Conservation (phyloP, 2,797 vertebrate species). For the Lates japonicus region DNA sequence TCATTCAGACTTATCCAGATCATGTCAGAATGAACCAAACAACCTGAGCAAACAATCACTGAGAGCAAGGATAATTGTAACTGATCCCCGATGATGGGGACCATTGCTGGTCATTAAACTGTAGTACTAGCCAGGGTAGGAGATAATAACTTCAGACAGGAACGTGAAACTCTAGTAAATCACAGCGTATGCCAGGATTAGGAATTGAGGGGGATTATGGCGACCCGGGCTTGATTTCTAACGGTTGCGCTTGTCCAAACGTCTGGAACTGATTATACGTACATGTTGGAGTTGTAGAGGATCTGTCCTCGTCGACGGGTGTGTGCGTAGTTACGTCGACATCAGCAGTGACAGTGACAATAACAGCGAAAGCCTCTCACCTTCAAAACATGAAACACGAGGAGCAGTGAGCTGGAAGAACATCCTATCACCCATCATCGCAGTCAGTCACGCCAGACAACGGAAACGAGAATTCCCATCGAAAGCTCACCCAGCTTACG, state of each 20-base stretch:
- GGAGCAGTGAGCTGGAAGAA: constrained; percentile 57
- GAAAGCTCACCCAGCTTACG: constrained; percentile 1
- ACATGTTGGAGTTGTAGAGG: background rate
- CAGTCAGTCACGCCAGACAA: no score
- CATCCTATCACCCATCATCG: constrained; percentile 22
- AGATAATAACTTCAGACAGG: constrained; percentile 73
- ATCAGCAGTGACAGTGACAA: constrained; percentile 52
- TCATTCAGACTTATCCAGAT: no score
- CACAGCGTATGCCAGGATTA: constrained; percentile 62
- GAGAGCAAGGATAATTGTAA: constrained; percentile 77
- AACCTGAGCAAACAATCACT: no score
- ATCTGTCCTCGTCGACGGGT: constrained; percentile 22
- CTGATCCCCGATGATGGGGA: constrained; percentile 74
- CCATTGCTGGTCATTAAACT: constrained; percentile 75
- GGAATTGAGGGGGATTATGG: constrained; percentile 21
- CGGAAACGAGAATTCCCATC: constrained; percentile 22
- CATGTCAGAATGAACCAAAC: no score
- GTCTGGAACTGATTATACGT: constrained; percentile 8
- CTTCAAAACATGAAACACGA: constrained; percentile 30
- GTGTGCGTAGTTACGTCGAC: constrained; percentile 45
- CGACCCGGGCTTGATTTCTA: constrained; percentile 53
- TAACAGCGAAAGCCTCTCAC: constrained; percentile 1
- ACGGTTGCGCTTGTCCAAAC: constrained; percentile 38
- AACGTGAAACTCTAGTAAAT: constrained; percentile 71
- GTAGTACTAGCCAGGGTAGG: constrained; percentile 60